These are phyloP conservation scores for Ochropleura plecta DNA, from an alignment of 2,888 invertebrate genomes.

Conservation along the genomic window DNA sequence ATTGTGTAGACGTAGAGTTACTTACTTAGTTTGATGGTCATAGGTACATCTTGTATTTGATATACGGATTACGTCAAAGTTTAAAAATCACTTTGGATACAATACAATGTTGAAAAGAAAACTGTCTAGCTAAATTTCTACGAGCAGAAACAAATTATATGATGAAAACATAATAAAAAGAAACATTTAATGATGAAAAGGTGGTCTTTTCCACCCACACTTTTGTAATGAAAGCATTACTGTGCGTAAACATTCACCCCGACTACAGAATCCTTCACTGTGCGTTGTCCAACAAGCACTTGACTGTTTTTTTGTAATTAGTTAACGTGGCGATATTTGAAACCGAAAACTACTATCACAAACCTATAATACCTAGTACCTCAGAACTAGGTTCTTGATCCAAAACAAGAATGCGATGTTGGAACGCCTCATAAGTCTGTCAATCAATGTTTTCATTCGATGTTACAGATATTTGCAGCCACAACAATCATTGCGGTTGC, in stretches of 20 bases:
- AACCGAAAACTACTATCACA: background rate
- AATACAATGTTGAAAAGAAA: too few relatives aligned
- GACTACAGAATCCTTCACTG: background rate
- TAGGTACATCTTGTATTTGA: too few relatives aligned
- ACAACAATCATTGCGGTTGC: slow-evolving; percentile 39
- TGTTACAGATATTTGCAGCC: slow-evolving; percentile 67
- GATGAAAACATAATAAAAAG: too few relatives aligned
- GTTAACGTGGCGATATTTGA: background rate
- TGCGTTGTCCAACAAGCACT: background rate
- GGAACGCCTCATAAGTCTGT: background rate
- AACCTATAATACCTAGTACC: background rate
- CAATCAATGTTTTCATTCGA: slow-evolving; percentile 19
- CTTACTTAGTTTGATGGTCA: too few relatives aligned
- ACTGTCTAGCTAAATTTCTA: too few relatives aligned
- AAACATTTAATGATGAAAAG: too few relatives aligned
- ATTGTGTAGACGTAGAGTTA: too few relatives aligned
- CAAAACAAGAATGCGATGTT: background rate
- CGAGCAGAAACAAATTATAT: too few relatives aligned
- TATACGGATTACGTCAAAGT: too few relatives aligned
- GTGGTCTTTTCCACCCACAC: too few relatives aligned
- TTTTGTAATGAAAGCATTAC: too few relatives aligned
- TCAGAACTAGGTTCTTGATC: background rate
- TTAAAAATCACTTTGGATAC: too few relatives aligned
- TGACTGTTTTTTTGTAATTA: background rate
- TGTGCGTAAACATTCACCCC: background rate